Evolutionary conservation across 64 coral and sea anemone species (phyloP).

Genomic region (Trachythela sp.): DNA sequence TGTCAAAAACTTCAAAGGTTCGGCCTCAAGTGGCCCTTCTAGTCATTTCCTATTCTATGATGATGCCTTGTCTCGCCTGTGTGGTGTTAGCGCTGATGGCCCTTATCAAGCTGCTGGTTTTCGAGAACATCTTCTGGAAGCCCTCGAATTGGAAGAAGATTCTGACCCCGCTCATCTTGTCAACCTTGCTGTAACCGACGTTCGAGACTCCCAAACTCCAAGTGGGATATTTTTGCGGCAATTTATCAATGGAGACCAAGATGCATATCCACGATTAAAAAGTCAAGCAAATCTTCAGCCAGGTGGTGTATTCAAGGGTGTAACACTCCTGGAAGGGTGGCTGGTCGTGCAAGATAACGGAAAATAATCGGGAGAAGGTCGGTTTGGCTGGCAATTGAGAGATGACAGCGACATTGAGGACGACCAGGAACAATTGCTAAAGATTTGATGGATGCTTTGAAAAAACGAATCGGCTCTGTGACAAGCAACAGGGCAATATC

Average conservation of each 20-base stretch:
- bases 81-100: no score
- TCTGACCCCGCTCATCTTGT: no score
- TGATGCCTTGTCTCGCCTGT: no score
- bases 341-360: neutral
- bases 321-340: neutral
- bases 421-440: neutral
- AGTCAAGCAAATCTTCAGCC: neutral
- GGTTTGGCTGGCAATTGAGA: neutral
- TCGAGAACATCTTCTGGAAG: no score
- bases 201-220: no score
- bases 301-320: neutral
- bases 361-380: neutral
- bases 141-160: no score
- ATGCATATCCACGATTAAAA: slow-evolving; percentile 12
- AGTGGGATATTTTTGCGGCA: no score
- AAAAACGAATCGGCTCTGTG: neutral
- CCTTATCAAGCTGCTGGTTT: no score
- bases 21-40: no score
- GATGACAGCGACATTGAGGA: neutral
- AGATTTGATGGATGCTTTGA: neutral
- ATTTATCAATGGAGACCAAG: neutral
- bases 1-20: no score
- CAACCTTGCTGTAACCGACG: no score
- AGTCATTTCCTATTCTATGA: no score
- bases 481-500: neutral